Base-by-base conservation (phyloP, 30 jellyfish, hydroid and myxozoan species). In the Nemopilema nomurai region DNA sequence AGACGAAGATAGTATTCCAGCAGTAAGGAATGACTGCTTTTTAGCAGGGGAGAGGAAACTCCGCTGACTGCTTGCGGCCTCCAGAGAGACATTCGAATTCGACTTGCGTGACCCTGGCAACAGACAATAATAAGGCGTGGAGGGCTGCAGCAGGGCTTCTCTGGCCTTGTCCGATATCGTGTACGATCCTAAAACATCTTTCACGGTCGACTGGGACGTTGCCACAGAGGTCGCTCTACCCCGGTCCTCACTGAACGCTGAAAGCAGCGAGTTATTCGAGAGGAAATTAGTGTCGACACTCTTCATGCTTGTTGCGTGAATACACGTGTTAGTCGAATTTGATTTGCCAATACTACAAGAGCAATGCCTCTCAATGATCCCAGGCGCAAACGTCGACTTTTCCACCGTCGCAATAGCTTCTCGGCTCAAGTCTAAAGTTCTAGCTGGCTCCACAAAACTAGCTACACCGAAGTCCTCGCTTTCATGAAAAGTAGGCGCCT, bases 261-360 rank as follows among this genome's bases (percentile, higher is more conserved):
- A 80, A 22, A 84, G 69, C 0, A 84, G 77, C 0, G 93, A 84
- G 23, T n/a, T 62, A 29, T 71, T 65, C 25, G 91, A 83, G 17
- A 26, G 16, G 62, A 71, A 84, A 65, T 49, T 51, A 21, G 93
- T 84, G 80, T 84, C 93, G 3, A 84, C 93, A 33, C 27, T 74
- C 68, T 78, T 84, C 93, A 84, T 84, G 21, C 84, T 69, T 20
- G 93, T 84, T 0, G 82, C 78, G 77, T 84, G 93, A 74, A 84
- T 75, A 77, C 93, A 84, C 63, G 87, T 69, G 32, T 66, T 84
- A 74, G 87, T 84, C 18, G 87, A 21, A 28, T 69, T 62, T 69
- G 79, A 71, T 22, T 74, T 63, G 25, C 74, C 69, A 32, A 74
- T 65, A 84, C 65, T 74, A 51, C 93, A 84, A 9, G 93, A 73